phyloP scores from a whole-genome alignment of 2,888 invertebrate genomes.

The Choreutis nemorana region DNA sequence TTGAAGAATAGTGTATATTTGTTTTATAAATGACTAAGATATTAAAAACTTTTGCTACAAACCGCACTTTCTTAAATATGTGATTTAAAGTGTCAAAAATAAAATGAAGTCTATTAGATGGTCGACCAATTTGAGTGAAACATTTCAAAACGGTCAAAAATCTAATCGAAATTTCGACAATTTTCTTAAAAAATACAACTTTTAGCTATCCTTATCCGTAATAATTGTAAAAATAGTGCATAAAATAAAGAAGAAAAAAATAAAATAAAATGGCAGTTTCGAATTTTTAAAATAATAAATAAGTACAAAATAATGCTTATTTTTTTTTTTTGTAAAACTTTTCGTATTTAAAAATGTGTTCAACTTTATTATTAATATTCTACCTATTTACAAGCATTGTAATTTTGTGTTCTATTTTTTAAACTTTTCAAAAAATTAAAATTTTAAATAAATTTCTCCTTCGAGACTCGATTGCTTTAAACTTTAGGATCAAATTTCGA shows the following conservation, averaged over 20 bases:
- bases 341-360: conserved; percentile 9
- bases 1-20: too few relatives aligned
- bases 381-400: conserved; percentile 39
- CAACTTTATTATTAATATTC: conserved; percentile 18
- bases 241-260: conserved; percentile 13
- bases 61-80: too few relatives aligned
- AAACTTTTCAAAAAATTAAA: conserved; percentile 16
- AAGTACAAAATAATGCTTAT: conserved; percentile 8
- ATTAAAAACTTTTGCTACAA: too few relatives aligned
- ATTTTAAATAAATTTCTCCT: conserved; percentile 9
- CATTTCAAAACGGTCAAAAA: conserved; percentile 45
- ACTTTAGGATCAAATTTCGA: too few relatives aligned
- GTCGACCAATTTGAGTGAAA: conserved; percentile 45
- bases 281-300: conserved; percentile 8
- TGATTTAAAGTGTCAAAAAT: too few relatives aligned
- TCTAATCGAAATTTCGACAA: conserved; percentile 39
- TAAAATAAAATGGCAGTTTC: conserved; percentile 15
- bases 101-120: conserved; percentile 45
- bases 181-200: conserved; percentile 14
- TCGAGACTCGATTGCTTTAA: conserved; percentile 4
- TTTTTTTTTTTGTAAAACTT: too few relatives aligned
- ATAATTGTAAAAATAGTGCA: too few relatives aligned
- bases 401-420: too few relatives aligned
- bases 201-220: too few relatives aligned
- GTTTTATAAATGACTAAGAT: too few relatives aligned